Base-by-base conservation (phyloP, 2,797 vertebrate genomes). In the Varecia variegata region DNA sequence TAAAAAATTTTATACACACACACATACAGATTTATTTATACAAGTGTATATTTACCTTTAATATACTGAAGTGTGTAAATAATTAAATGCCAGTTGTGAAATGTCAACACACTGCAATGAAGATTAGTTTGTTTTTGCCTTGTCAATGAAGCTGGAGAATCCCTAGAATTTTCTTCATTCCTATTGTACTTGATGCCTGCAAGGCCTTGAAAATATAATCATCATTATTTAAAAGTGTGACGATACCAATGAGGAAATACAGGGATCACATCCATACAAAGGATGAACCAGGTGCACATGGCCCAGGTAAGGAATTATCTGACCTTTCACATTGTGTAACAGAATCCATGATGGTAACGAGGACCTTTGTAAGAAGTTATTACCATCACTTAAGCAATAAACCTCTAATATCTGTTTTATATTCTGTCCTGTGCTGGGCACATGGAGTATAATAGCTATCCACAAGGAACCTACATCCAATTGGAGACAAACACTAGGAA, bases 61-160 rank as follows among this genome's bases (percentile, higher is more conserved):
- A 93, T 82, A 79, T 86, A 73, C 62, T 56, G 77, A 85, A 62
- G 70, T 70, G 3, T 67, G 11, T 35, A 93, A 94, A 94, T 95
- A 82, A 91, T 80, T 94, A 94, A 97, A 67, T 94, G 89, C 67
- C 45, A 23, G 40, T 79, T 92, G 77, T 80, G 86, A 90, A 95
- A 93, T 70, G 32, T 88, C 86, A 88, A 74, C 30, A 83, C 23
- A 38, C 45, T 38, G 27, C 54, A 2, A 1, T 68, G 35, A 94
- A 94, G 65, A 80, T 93, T 45, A 71, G 47, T 56, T 92, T 80
- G 54, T 60, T 85, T 86, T 83, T 82, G 67, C 77, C 50, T 88
- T 74, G 32, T 90, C 76, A 65, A 2, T 45, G 47, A 91, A 79
- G 77, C 70, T 91, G 35, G 35, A 60, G 56, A 68, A 60, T 25